Conservation (phyloP, 2,797 vertebrate genomes). For the Momotus momota region DNA sequence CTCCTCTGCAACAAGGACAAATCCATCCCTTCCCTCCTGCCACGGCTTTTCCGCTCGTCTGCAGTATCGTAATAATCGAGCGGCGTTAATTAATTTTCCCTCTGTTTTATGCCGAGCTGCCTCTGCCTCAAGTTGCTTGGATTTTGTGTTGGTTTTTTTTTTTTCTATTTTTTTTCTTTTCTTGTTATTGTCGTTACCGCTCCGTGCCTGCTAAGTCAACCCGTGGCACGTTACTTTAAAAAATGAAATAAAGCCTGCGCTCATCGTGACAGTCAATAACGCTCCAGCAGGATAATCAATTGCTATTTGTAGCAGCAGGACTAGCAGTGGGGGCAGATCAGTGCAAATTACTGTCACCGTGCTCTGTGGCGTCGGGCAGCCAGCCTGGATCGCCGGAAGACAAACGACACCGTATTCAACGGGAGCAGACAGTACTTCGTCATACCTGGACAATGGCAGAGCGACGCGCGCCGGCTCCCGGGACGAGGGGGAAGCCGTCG, state of each 20-base stretch:
- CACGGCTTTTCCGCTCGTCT: not conserved
- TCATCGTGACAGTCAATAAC: slow-evolving; percentile 90
- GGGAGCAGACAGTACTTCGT: slow-evolving; percentile 79
- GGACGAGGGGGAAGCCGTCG: not conserved
- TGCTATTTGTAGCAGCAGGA: slow-evolving; percentile 93
- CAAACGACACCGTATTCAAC: slow-evolving; percentile 81
- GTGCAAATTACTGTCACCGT: slow-evolving; percentile 93
- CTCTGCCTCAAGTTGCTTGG: slow-evolving; percentile 35
- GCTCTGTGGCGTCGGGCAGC: slow-evolving; percentile 84
- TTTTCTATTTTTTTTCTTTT: not conserved
- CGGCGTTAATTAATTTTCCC: not conserved
- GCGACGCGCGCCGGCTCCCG: not conserved
- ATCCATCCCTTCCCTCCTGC: not conserved
- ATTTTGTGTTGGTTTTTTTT: not conserved
- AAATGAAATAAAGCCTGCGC: slow-evolving; percentile 82
- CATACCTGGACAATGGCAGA: slow-evolving; percentile 82
- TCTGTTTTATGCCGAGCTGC: not conserved
- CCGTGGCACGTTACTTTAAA: slow-evolving; percentile 76
- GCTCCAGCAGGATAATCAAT: slow-evolving; percentile 93
- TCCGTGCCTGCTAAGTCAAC: slow-evolving; percentile 72
- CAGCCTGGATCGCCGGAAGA: slow-evolving; percentile 82
- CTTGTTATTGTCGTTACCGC: slow-evolving; percentile 29
- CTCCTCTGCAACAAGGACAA: not conserved
- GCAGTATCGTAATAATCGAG: not conserved
- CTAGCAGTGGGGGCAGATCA: slow-evolving; percentile 91